Percentiles rank a stretch among this genome's conserved stretches.
Evolutionary conservation across 1,140 invertebrate genomes (phyloP).

Genomic region (Cydia splendana): DNA sequence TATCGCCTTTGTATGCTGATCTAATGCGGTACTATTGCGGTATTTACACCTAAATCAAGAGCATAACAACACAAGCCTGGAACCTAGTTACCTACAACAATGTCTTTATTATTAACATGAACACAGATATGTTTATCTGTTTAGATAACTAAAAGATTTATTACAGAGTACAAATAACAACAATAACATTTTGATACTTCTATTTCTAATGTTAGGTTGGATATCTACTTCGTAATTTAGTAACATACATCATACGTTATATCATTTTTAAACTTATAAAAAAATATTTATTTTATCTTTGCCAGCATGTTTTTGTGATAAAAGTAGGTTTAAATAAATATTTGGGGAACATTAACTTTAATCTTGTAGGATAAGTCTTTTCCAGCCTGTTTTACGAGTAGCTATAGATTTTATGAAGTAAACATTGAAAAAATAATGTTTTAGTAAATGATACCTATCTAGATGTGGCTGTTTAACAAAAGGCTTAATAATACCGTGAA

Average conservation of each 20-base stretch:
- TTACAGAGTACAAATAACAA: background rate
- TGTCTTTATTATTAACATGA: background rate
- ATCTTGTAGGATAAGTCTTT: too few relatives aligned
- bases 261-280: too few relatives aligned
- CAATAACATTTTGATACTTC: too few relatives aligned
- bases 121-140: background rate
- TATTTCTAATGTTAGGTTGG: too few relatives aligned
- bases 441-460: too few relatives aligned
- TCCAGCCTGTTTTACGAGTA: too few relatives aligned
- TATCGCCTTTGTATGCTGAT: slow-evolving; percentile 27
- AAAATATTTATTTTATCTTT: too few relatives aligned
- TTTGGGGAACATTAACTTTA: background rate
- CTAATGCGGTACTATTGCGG: background rate
- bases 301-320: background rate
- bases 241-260: too few relatives aligned
- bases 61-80: background rate
- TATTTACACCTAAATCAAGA: slow-evolving; percentile 9
- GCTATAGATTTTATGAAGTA: too few relatives aligned
- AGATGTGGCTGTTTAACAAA: background rate
- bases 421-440: too few relatives aligned
- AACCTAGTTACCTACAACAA: background rate
- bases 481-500: background rate
- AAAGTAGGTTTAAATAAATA: background rate
- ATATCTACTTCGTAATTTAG: too few relatives aligned
- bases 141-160: background rate